Evolutionary conservation across 2,113 vertebrate genomes (phyloP).

Genomic region (Ramphastos sulfuratus): DNA sequence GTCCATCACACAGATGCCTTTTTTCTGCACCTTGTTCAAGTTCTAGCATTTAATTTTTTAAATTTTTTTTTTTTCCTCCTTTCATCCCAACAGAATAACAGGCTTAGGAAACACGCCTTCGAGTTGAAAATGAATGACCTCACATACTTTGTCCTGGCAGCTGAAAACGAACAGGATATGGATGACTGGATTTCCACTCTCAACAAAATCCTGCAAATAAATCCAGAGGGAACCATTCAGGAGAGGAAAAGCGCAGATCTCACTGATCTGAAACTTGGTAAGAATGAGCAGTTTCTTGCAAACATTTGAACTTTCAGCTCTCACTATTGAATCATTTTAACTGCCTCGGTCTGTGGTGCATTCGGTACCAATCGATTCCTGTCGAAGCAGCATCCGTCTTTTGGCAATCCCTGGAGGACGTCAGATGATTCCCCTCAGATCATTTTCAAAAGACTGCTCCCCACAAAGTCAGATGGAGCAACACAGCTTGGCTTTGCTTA

Average conservation of each 20-base stretch:
- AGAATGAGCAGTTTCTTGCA: not conserved
- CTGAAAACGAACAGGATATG: slow-evolving; percentile 97
- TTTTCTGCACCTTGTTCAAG: not conserved
- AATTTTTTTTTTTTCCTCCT: not conserved
- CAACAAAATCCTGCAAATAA: slow-evolving; percentile 95
- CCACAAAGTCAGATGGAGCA: not conserved
- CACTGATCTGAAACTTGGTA: slow-evolving; percentile 89
- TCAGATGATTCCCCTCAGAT: not conserved
- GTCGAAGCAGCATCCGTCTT: not conserved
- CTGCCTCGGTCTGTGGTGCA: not conserved
- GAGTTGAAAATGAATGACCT: slow-evolving; percentile 99
- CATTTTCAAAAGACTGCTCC: not conserved
- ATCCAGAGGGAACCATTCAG: slow-evolving; percentile 84
- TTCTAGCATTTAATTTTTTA: not conserved
- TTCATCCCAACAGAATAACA: slow-evolving; percentile 81
- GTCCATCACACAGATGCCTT: not conserved
- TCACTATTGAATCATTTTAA: not conserved
- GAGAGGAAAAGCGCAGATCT: slow-evolving; percentile 92
- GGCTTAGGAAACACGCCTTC: slow-evolving; percentile 94
- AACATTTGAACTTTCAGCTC: not conserved
- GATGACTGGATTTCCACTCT: slow-evolving; percentile 97
- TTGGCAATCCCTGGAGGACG: not conserved
- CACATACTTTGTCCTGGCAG: slow-evolving; percentile 98
- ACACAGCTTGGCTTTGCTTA: not conserved
- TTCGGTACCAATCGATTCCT: slow-evolving; percentile 1